Percentiles rank a stretch among this genome's conserved stretches.
Conservation (phyloP, 2,113 vertebrate genomes). For the Pteruthius melanotis region DNA sequence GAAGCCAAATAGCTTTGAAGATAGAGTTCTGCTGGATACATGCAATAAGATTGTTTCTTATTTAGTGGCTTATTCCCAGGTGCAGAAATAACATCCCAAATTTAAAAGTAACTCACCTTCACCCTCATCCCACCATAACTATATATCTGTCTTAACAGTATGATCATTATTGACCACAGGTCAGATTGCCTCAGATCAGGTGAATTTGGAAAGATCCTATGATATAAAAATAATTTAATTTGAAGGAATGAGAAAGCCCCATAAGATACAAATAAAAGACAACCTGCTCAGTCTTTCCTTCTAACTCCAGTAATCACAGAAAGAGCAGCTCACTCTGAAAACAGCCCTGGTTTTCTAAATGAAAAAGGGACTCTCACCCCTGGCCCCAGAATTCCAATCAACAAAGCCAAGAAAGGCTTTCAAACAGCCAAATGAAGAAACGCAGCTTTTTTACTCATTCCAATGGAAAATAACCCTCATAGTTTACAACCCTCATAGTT, state of each 20-base stretch:
- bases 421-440: background rate
- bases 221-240: slow-evolving; percentile 11
- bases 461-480: background rate
- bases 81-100: slow-evolving; percentile 21
- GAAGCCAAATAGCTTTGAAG: background rate
- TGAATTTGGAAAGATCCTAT: background rate
- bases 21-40: background rate
- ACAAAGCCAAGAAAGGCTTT: background rate
- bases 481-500: background rate
- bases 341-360: background rate
- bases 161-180: background rate
- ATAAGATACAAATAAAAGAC: background rate
- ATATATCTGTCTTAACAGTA: background rate
- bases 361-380: background rate
- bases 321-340: background rate
- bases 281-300: background rate
- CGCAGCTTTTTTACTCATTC: background rate
- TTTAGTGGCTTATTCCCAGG: slow-evolving; percentile 29
- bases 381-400: background rate
- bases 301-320: background rate
- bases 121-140: background rate
- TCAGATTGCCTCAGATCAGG: background rate
- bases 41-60: slow-evolving; percentile 19
- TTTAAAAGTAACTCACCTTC: slow-evolving; percentile 44
- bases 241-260: background rate